A percentile compares a stretch with the other conserved stretches of the same genome.
These are phyloP conservation scores for Merops nubicus DNA, from an alignment of 2,113 vertebrate species.

Conservation along the genomic window DNA sequence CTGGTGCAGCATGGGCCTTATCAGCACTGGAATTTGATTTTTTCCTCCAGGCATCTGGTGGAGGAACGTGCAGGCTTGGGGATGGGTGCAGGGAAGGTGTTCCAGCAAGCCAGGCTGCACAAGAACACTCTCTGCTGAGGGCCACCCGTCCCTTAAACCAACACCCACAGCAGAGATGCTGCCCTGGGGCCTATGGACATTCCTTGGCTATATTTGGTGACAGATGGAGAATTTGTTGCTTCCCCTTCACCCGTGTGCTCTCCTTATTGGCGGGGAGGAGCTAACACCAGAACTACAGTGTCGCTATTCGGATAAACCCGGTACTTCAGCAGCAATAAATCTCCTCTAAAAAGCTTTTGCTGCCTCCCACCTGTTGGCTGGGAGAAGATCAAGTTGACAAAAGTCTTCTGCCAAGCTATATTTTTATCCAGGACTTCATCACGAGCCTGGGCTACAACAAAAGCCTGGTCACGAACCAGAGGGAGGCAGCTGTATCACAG, in stretches of 20 bases:
- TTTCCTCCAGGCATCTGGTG: background rate
- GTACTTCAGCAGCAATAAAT: conserved; percentile 2
- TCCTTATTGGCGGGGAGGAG: background rate
- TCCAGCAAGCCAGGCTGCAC: background rate
- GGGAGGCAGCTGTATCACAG: background rate
- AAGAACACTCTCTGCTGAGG: background rate
- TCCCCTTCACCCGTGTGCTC: background rate
- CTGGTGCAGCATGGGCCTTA: background rate
- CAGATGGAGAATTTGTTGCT: conserved; percentile 18
- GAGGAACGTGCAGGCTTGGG: background rate
- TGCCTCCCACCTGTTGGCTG: conserved; percentile 58
- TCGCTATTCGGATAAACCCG: background rate
- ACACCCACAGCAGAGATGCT: background rate
- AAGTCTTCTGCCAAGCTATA: background rate
- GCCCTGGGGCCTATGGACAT: background rate
- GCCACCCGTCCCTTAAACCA: background rate
- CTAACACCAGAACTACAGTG: background rate
- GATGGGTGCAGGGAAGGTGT: background rate
- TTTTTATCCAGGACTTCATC: conserved; percentile 29
- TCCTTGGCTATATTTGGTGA: conserved; percentile 52
- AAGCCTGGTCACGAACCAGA: background rate
- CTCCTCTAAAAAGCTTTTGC: conserved; percentile 21
- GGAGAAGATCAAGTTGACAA: conserved; percentile 14
- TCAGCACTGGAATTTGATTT: background rate
- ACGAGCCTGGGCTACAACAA: background rate